These are phyloP conservation scores for Myoxocephalus aenaeus DNA, from an alignment of 2,797 vertebrate species.

Conservation along the genomic window DNA sequence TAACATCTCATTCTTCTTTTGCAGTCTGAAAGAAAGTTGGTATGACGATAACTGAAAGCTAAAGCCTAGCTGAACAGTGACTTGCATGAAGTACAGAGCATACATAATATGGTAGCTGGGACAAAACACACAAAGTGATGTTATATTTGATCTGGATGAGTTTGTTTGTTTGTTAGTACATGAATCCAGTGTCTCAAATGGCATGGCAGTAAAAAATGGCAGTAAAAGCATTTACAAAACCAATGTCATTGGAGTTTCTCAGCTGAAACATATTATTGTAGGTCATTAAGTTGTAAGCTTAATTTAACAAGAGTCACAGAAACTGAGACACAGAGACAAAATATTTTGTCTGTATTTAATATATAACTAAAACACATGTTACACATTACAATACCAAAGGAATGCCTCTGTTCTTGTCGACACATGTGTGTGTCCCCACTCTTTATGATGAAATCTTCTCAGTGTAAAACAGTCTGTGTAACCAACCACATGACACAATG, in stretches of 20 bases:
- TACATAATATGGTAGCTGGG: constrained; percentile 20
- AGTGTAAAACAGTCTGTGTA: constrained; percentile 64
- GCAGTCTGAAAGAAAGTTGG: constrained; percentile 18
- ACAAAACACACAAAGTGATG: constrained; percentile 35
- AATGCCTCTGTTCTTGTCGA: constrained; percentile 69
- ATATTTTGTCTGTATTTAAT: constrained; percentile 71
- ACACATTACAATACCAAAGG: constrained; percentile 68
- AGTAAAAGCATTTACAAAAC: constrained; percentile 39
- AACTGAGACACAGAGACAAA: constrained; percentile 30
- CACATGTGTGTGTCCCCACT: constrained; percentile 53
- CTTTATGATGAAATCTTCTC: constrained; percentile 61
- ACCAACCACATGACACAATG: constrained; percentile 58
- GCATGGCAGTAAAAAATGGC: not conserved
- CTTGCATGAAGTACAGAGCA: not conserved
- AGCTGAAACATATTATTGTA: constrained; percentile 19
- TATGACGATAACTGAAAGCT: constrained; percentile 22
- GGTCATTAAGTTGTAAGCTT: constrained; percentile 20
- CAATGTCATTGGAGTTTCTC: constrained; percentile 13
- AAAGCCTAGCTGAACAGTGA: constrained; percentile 3
- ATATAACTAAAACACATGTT: constrained; percentile 71
- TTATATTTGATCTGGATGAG: constrained; percentile 28
- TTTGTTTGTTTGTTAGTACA: constrained; percentile 31
- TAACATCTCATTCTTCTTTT: constrained; percentile 20
- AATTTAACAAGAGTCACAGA: constrained; percentile 54
- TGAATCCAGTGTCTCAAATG: constrained; percentile 18